These are phyloP conservation scores for Xanthostigma xanthostigma DNA, from an alignment of 2,888 invertebrate species.

Conservation along the genomic window DNA sequence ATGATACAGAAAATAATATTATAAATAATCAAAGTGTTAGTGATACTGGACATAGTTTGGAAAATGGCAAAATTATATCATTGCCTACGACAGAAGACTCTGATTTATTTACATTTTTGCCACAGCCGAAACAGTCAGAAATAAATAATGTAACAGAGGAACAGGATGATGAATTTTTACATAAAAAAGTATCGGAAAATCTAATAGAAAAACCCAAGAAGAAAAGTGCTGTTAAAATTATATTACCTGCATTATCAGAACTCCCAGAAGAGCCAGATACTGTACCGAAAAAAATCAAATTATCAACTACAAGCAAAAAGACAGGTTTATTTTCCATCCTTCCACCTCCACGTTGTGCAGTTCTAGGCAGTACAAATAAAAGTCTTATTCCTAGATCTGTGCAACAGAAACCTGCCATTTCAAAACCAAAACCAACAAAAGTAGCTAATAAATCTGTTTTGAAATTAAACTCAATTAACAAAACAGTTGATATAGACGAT, in stretches of 20 bases:
- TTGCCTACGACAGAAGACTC: not conserved
- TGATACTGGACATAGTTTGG: not conserved
- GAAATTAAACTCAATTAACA: not conserved
- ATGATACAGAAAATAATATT: not conserved
- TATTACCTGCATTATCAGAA: conserved; percentile 50
- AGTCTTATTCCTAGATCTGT: not conserved
- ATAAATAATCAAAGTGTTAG: not conserved
- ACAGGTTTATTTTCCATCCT: conserved; percentile 4
- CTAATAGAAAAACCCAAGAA: conserved; percentile 11
- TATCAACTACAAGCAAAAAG: not conserved
- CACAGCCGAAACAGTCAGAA: not conserved
- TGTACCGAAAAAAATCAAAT: conserved; percentile 21
- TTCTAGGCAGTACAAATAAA: not conserved
- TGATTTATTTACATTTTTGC: not conserved
- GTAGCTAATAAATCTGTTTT: not conserved
- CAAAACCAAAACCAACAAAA: not conserved
- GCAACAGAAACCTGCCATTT: not conserved
- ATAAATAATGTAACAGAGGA: conserved; percentile 23
- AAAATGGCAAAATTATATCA: not conserved
- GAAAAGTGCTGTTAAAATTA: conserved; percentile 36
- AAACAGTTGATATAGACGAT: not conserved
- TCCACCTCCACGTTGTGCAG: conserved; percentile 2
- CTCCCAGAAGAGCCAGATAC: conserved; percentile 40
- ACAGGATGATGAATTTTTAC: conserved; percentile 46
- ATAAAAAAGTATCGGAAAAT: conserved; percentile 32